Conservation (phyloP, 2,888 invertebrate genomes). For the Pyrocoelia pectoralis region DNA sequence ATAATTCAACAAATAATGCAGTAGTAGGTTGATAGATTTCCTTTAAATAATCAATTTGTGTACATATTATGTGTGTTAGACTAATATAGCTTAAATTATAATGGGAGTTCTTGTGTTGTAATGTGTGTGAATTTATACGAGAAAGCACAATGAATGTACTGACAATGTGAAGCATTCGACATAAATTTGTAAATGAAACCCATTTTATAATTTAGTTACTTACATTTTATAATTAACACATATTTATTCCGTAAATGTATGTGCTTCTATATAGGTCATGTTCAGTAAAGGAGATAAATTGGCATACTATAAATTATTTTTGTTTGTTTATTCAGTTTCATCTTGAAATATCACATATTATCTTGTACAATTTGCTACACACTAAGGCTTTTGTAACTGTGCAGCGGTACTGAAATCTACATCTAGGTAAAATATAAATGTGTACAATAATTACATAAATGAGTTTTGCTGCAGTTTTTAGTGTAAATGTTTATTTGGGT, state of each 20-base stretch:
- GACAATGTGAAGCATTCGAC: constrained; percentile 1
- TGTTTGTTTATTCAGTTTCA: too few relatives aligned
- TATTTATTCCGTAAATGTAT: not conserved
- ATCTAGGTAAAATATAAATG: not conserved
- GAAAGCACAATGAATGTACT: constrained; percentile 1
- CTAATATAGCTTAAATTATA: constrained; percentile 12
- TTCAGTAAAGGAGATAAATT: not conserved
- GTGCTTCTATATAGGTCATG: constrained; percentile 1
- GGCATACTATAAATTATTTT: too few relatives aligned
- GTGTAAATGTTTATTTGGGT: not conserved
- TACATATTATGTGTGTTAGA: constrained; percentile 11
- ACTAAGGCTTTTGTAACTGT: too few relatives aligned
- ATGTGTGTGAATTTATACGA: constrained; percentile 4
- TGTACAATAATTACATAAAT: not conserved
- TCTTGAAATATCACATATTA: too few relatives aligned
- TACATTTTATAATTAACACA: not conserved
- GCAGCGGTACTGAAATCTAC: not conserved
- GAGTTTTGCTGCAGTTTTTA: not conserved
- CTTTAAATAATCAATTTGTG: constrained; percentile 13
- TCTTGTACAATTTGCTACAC: too few relatives aligned
- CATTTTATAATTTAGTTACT: constrained; percentile 2
- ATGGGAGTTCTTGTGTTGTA: constrained; percentile 9
- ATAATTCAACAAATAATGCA: constrained; percentile 35
- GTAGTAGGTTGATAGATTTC: constrained; percentile 22
- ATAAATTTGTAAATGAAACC: not conserved